These are phyloP conservation scores for Tipula confusa DNA, from an alignment of 2,888 invertebrate genomes.

Conservation along the genomic window DNA sequence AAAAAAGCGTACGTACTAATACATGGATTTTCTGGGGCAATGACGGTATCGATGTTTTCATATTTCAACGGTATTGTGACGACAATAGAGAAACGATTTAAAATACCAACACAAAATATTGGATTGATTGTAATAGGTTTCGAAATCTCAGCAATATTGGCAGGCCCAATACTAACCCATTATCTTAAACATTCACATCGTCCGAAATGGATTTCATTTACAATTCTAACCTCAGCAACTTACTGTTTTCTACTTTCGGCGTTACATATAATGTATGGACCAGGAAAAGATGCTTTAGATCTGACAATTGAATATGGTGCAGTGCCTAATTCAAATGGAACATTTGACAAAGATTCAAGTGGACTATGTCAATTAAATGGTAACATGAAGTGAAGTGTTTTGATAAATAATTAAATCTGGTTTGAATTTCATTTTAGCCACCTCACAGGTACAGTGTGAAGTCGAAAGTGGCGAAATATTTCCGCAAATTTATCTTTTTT, in stretches of 20 bases:
- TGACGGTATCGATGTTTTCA: constrained; percentile 57
- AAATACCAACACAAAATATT: constrained; percentile 59
- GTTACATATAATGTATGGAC: background rate
- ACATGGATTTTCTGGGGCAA: constrained; percentile 58
- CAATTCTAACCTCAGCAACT: background rate
- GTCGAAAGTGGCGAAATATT: background rate
- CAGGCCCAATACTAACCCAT: constrained; percentile 57
- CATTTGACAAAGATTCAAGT: background rate
- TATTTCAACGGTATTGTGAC: constrained; percentile 55
- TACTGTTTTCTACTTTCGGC: background rate
- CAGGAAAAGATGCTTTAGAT: background rate
- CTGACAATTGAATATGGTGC: background rate
- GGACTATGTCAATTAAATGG: constrained; percentile 14
- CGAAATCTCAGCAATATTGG: constrained; percentile 60
- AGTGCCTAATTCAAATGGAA: background rate
- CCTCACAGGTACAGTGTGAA: background rate
- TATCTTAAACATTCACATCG: constrained; percentile 51
- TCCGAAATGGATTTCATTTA: background rate
- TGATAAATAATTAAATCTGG: background rate
- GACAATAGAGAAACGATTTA: constrained; percentile 55
- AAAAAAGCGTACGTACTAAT: constrained; percentile 57
- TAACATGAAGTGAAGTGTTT: background rate
- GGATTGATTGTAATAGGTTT: constrained; percentile 62
- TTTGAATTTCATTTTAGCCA: background rate
- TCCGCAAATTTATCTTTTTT: constrained; percentile 3